phyloP scores from a whole-genome alignment of 2,888 invertebrate genomes.

The Drosophila mettleri region DNA sequence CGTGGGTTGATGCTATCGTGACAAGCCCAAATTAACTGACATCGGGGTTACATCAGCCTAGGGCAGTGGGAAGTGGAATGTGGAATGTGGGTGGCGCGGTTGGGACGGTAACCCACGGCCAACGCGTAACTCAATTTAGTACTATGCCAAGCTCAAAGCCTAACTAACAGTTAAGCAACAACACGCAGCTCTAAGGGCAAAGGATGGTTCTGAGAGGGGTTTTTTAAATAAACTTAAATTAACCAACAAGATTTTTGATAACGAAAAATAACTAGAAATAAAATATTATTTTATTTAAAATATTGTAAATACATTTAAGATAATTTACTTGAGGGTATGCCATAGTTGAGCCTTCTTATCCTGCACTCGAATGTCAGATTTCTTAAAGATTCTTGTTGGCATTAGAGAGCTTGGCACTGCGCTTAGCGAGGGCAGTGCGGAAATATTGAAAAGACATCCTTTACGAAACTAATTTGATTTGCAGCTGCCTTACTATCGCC shows the following conservation, averaged over 20 bases:
- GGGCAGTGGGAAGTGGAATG: constrained; percentile 10
- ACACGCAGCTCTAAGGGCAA: background rate
- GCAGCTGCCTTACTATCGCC: background rate
- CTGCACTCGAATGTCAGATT: background rate
- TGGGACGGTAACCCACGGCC: constrained; percentile 14
- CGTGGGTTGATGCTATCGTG: constrained; percentile 65
- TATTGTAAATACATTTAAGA: background rate
- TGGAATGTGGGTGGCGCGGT: constrained; percentile 1
- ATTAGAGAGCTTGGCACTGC: constrained; percentile 6
- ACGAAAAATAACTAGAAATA: background rate
- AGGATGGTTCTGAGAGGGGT: background rate
- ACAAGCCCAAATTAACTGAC: constrained; percentile 73
- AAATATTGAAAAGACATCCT: constrained; percentile 37
- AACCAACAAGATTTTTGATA: background rate
- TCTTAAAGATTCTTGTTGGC: background rate
- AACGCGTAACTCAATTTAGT: constrained; percentile 54
- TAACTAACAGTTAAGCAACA: too few species aligned
- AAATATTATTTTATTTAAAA: background rate
- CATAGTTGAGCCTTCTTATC: background rate
- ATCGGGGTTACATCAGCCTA: constrained; percentile 68
- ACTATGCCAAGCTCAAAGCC: constrained; percentile 36
- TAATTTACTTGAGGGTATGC: background rate
- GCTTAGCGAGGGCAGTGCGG: background rate
- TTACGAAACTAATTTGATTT: constrained; percentile 65
- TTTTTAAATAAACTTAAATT: background rate